Percentiles rank a stretch among this genome's conserved stretches.
Conservation (phyloP, 2,113 vertebrate genomes). For the Indicator maculatus region DNA sequence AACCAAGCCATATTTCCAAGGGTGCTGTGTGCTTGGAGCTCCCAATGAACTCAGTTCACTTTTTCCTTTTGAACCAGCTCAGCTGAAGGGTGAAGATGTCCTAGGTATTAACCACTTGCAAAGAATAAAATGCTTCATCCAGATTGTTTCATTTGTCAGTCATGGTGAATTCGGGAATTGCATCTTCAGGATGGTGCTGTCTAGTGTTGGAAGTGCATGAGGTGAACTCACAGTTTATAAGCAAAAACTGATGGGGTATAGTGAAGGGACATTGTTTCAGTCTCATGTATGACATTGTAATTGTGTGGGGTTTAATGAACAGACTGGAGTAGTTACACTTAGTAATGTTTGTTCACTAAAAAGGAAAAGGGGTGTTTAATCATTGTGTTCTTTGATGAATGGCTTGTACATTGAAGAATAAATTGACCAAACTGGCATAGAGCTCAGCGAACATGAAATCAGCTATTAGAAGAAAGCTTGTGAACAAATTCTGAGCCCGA, state of each 20-base stretch:
- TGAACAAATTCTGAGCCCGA: constrained; percentile 90
- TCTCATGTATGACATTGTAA: constrained; percentile 36
- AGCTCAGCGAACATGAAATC: constrained; percentile 90
- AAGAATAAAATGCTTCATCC: not conserved
- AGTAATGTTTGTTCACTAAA: constrained; percentile 75
- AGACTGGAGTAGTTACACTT: constrained; percentile 73
- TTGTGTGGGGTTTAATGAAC: constrained; percentile 74
- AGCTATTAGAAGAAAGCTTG: constrained; percentile 90
- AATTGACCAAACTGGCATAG: constrained; percentile 88
- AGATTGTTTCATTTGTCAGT: not conserved
- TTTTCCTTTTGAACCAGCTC: not conserved
- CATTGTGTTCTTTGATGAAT: constrained; percentile 88
- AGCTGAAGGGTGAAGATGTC: not conserved
- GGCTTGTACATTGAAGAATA: constrained; percentile 86
- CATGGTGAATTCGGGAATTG: not conserved
- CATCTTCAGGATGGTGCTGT: not conserved
- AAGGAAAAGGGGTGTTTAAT: constrained; percentile 75
- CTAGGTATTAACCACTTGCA: not conserved
- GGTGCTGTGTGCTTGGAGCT: not conserved
- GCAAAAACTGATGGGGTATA: not conserved
- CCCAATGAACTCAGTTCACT: not conserved
- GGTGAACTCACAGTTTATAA: not conserved
- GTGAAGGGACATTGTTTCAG: not conserved
- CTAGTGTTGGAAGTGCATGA: not conserved
- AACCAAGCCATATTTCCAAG: not conserved